These are phyloP conservation scores for Pagetopsis macropterus DNA, from an alignment of 2,797 vertebrate species.

Conservation along the genomic window DNA sequence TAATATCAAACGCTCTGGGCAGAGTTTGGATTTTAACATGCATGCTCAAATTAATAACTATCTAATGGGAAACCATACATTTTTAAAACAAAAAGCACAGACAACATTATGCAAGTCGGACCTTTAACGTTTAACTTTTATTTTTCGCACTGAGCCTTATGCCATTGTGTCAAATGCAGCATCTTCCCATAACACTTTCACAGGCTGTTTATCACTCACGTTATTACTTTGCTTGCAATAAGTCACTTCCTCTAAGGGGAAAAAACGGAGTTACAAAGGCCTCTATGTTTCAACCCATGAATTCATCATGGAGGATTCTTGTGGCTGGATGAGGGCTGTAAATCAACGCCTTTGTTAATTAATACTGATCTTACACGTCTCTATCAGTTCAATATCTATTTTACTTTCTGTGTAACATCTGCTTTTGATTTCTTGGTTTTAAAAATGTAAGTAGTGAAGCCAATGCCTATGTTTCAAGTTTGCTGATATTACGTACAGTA, in stretches of 20 bases:
- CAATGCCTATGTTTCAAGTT: conserved; percentile 94
- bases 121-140: conserved; percentile 72
- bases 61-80: conserved; percentile 52
- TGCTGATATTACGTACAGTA: conserved; percentile 96
- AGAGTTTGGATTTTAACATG: conserved; percentile 59
- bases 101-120: conserved; percentile 79
- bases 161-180: conserved; percentile 71
- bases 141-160: conserved; percentile 84
- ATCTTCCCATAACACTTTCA: conserved; percentile 63
- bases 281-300: conserved; percentile 58
- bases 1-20: conserved; percentile 68
- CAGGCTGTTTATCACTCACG: conserved; percentile 71
- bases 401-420: conserved; percentile 80
- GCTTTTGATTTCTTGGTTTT: conserved; percentile 83
- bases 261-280: conserved; percentile 50
- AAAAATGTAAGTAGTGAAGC: conserved; percentile 92
- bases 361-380: conserved; percentile 71
- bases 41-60: conserved; percentile 67
- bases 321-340: conserved; percentile 64
- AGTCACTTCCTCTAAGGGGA: conserved; percentile 61
- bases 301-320: conserved; percentile 48
- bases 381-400: conserved; percentile 77
- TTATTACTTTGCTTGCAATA: conserved; percentile 76
- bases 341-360: conserved; percentile 73
- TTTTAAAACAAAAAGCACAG: conserved; percentile 71